Evolutionary conservation across 2,888 invertebrate species (phyloP).

Genomic region (Peribatodes rhomboidaria): DNA sequence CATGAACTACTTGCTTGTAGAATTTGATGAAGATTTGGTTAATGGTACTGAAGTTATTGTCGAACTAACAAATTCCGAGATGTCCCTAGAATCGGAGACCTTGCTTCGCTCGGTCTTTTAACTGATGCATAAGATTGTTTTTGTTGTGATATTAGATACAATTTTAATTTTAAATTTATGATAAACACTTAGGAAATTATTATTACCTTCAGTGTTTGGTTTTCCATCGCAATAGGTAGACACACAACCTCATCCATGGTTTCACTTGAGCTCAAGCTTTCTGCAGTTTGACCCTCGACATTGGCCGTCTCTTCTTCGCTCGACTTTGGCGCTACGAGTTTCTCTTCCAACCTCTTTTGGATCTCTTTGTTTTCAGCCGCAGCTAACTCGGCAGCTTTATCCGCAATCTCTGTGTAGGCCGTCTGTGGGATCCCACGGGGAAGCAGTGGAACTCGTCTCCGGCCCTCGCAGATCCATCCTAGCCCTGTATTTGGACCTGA

Average conservation of each 20-base stretch:
- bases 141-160: too few species aligned
- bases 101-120: too few species aligned
- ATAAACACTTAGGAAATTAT: too few species aligned
- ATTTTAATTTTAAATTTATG: too few species aligned
- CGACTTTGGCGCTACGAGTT: conserved; percentile 69
- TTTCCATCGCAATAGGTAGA: conserved; percentile 80
- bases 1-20: too few species aligned
- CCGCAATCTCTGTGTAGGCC: conserved; percentile 93
- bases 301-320: conserved; percentile 69
- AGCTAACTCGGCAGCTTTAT: conserved; percentile 88
- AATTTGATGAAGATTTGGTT: too few species aligned
- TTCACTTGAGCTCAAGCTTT: conserved; percentile 64
- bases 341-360: conserved; percentile 73
- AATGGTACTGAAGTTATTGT: too few species aligned
- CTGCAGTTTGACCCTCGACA: conserved; percentile 70
- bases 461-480: conserved; percentile 96
- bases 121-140: too few species aligned
- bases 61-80: too few species aligned
- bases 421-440: conserved; percentile 95
- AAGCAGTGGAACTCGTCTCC: conserved; percentile 93
- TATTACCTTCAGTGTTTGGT: conserved; percentile 75
- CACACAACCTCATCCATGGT: conserved; percentile 67
- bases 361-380: conserved; percentile 75
- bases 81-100: too few species aligned
- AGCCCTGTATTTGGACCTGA: conserved; percentile 89